These are phyloP conservation scores for Sialia sialis DNA, from an alignment of 2,113 vertebrate species.

Conservation along the genomic window DNA sequence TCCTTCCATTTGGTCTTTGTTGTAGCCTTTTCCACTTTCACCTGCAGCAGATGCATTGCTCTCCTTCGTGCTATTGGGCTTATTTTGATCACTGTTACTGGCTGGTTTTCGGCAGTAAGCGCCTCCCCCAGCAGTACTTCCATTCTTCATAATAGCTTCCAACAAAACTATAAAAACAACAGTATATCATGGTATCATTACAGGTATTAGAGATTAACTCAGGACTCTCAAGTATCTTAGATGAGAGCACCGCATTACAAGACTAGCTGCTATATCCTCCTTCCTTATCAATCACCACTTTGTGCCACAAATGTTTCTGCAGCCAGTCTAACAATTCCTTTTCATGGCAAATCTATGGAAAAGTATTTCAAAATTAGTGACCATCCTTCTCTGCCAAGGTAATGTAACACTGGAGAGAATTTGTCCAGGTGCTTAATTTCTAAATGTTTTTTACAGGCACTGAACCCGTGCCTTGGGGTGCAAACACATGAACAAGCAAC, in stretches of 20 bases:
- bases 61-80: constrained; percentile 63
- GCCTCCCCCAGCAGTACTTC: constrained; percentile 82
- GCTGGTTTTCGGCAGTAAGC: constrained; percentile 77
- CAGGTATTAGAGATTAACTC: background rate
- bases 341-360: fast-evolving
- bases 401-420: background rate
- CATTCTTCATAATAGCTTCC: constrained; percentile 87
- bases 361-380: background rate
- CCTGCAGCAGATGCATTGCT: constrained; percentile 46
- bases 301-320: background rate
- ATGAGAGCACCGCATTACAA: background rate
- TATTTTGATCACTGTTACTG: constrained; percentile 63
- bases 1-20: constrained; percentile 89
- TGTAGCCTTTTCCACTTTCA: constrained; percentile 84
- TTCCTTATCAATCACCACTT: background rate
- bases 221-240: background rate
- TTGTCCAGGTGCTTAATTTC: background rate
- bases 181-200: background rate
- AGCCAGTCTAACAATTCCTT: background rate
- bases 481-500: background rate
- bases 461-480: background rate
- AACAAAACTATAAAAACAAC: constrained; percentile 78
- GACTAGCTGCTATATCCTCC: background rate
- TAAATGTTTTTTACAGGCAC: background rate
- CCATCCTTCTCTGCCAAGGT: background rate